Percentiles rank a stretch among this genome's conserved stretches.
Conservation (phyloP, 2,888 invertebrate genomes). For the Dynastes tityus region DNA sequence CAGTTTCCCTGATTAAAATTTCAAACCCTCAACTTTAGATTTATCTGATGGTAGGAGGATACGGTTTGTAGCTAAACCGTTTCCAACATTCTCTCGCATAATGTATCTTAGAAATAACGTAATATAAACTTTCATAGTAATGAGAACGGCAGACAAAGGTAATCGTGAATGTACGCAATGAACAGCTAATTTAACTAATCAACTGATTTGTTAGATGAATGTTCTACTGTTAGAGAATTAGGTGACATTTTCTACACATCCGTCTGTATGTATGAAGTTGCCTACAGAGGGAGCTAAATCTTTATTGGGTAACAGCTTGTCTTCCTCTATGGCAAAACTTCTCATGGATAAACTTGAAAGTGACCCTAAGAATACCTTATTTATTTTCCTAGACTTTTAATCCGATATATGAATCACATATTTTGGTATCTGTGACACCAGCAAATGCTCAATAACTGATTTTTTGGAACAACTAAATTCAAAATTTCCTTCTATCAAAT, state of each 20-base stretch:
- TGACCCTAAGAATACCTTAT: too few relatives aligned
- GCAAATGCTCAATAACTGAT: too few relatives aligned
- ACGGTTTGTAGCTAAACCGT: constrained; percentile 47
- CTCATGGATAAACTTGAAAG: too few relatives aligned
- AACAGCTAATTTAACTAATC: constrained; percentile 12
- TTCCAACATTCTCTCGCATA: constrained; percentile 48
- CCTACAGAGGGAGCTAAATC: constrained; percentile 34
- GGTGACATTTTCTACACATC: constrained; percentile 25
- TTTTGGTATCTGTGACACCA: too few relatives aligned
- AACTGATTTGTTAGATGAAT: constrained; percentile 9
- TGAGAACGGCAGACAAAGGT: constrained; percentile 3
- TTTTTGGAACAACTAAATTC: too few relatives aligned
- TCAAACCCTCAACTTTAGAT: constrained; percentile 52
- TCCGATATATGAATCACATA: too few relatives aligned
- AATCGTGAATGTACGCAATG: background rate
- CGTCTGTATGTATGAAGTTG: constrained; percentile 34
- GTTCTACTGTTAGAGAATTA: background rate
- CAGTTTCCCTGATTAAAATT: constrained; percentile 58
- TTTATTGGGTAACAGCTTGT: background rate
- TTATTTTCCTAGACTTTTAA: too few relatives aligned
- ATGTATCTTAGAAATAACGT: constrained; percentile 51
- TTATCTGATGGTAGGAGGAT: constrained; percentile 50
- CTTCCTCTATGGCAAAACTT: too few relatives aligned
- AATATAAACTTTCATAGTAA: constrained; percentile 31
- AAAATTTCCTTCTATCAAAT: too few relatives aligned